Evolutionary conservation across 35 echinoderm and acorn worm species (phyloP), one percentile per base, ranked within the genome.

Genomic region (Ophiothrix spiculata): DNA sequence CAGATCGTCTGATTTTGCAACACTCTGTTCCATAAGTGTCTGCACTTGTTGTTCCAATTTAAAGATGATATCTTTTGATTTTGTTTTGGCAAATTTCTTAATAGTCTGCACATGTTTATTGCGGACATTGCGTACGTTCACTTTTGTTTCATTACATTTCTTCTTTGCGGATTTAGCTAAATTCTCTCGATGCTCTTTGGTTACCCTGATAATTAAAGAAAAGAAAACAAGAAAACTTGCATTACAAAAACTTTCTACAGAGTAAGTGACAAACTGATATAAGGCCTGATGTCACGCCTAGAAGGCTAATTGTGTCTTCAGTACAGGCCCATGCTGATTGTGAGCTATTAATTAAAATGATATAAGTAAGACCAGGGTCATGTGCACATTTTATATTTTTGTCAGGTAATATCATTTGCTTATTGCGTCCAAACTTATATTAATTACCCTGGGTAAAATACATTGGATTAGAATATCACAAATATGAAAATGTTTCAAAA

Each of bases 11-110:
- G 91, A 82, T 16, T 75, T 88, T 35, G 85, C 80, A 75, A 86
- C 91, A 39, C 64, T 84, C 54, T 87, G 37, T 0, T 97, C 95
- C 2, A 85, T 19, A 32, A 97, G 80, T 75, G 93, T 91, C 49
- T 90, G 88, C 1, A 97, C 75, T 37, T 97, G 95, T 89, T 97
- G 87, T 63, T 97, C 95, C 60, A 97, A 77, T 39, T 79, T 77
- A 34, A 93, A 88, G 29, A 97, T 69, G n/a, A 86, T 81, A 85
- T 97, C 95, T 54, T 93, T 97, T 32, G 95, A 93, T 0, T 85
- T 79, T 56, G 56, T 32, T 39, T 86, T 77, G 77, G 85, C 87
- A 45, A 86, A 64, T 74, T 92, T 96, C 39, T 87, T 81, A 33
- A 96, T 46, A 15, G 33, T 75, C 12, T 14, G 60, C 40, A 89